Conservation (phyloP, 1,140 invertebrate species). For the Drosophila orena region DNA sequence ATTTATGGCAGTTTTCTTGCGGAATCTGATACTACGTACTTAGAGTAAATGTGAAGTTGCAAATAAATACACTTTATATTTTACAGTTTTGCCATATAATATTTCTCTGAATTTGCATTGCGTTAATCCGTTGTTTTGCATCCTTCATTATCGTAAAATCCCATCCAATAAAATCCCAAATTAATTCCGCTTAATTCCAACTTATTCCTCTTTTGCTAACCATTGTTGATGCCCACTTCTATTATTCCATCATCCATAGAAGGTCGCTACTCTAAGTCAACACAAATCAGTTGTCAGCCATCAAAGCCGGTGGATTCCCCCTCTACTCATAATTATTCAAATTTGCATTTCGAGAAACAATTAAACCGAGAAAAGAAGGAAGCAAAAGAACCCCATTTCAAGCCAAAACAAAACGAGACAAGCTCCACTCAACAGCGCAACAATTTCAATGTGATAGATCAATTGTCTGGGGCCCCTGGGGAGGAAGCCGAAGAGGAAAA, state of each 20-base stretch:
- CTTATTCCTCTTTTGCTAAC: not conserved
- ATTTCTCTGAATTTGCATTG: not conserved
- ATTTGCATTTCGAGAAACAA: conserved; percentile 56
- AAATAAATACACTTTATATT: not conserved
- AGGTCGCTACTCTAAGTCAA: conserved; percentile 34
- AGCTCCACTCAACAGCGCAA: conserved; percentile 26
- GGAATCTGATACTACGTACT: too few relatives aligned
- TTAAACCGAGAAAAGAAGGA: conserved; percentile 41
- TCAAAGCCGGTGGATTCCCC: conserved; percentile 1
- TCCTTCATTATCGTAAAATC: not conserved
- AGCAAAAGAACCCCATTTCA: conserved; percentile 16
- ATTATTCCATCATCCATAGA: not conserved
- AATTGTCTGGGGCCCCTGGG: conserved; percentile 36
- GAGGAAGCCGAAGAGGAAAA: conserved; percentile 32
- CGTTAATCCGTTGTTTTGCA: not conserved
- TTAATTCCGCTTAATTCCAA: conserved; percentile 6
- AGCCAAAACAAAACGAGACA: conserved; percentile 18
- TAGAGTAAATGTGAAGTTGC: too few relatives aligned
- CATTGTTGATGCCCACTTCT: not conserved
- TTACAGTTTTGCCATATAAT: not conserved
- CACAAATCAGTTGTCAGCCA: conserved; percentile 46
- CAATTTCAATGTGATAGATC: conserved; percentile 45
- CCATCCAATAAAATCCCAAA: conserved; percentile 4
- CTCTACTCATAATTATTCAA: conserved; percentile 51
- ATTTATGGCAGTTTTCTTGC: not conserved